These are phyloP conservation scores for Ischnus inquisitorius DNA, from an alignment of 2,888 invertebrate genomes.

Conservation along the genomic window DNA sequence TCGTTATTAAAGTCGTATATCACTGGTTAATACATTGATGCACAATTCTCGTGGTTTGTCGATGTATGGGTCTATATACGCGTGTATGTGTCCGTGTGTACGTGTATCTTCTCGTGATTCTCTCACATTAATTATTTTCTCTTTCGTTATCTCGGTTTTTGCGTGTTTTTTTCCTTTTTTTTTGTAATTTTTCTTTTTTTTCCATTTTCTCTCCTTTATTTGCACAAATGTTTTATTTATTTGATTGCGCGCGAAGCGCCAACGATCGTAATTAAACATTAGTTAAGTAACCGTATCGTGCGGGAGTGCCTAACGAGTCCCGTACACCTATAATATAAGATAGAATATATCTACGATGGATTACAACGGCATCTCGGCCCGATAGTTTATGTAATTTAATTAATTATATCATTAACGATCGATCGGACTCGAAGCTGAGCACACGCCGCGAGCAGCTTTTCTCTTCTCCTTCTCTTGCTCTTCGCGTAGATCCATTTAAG, in stretches of 20 bases:
- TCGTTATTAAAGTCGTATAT: slow-evolving; percentile 64
- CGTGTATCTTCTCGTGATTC: slow-evolving; percentile 4
- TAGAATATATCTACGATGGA: slow-evolving; percentile 58
- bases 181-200: slow-evolving; percentile 40
- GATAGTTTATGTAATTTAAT: slow-evolving; percentile 52
- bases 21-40: slow-evolving; percentile 57
- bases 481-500: slow-evolving; percentile 65
- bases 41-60: slow-evolving; percentile 46
- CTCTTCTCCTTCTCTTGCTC: slow-evolving; percentile 11
- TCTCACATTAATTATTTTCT: neutral
- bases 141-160: slow-evolving; percentile 29
- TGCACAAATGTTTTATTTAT: slow-evolving; percentile 54
- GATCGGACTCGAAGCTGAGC: slow-evolving; percentile 62
- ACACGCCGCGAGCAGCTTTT: slow-evolving; percentile 46
- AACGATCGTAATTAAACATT: slow-evolving; percentile 67
- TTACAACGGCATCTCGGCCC: slow-evolving; percentile 63
- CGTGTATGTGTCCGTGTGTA: slow-evolving; percentile 2
- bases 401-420: slow-evolving; percentile 63
- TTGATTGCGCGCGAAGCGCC: slow-evolving; percentile 63
- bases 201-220: slow-evolving; percentile 64
- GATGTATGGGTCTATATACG: slow-evolving; percentile 22
- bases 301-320: slow-evolving; percentile 57
- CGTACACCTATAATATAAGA: slow-evolving; percentile 55
- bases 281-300: slow-evolving; percentile 60
- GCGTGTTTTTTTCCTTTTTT: slow-evolving; percentile 19